phyloP scores from a whole-genome alignment of 2,113 vertebrate genomes.

The Salvelinus namaycush region DNA sequence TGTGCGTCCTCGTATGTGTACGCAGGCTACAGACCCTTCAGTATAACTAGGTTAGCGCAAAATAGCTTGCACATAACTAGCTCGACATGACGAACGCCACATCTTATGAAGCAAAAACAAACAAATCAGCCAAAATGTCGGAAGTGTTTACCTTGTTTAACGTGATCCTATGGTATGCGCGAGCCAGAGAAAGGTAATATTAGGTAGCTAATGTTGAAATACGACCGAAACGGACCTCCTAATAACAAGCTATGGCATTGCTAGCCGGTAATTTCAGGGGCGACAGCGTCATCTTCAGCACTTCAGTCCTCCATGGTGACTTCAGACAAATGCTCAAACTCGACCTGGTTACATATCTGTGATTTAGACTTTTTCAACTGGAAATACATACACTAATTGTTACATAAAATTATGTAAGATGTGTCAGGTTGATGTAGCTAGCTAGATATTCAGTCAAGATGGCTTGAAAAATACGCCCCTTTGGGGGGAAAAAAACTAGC shows the following conservation, averaged over 20 bases:
- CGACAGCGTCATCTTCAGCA: constrained; percentile 73
- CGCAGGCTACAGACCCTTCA: background rate
- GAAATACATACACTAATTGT: constrained; percentile 18
- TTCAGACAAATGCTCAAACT: constrained; percentile 32
- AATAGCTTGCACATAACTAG: background rate
- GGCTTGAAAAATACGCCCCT: constrained; percentile 78
- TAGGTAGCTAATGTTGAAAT: constrained; percentile 64
- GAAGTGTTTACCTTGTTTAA: background rate
- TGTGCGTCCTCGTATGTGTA: background rate
- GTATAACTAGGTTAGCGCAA: background rate
- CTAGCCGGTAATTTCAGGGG: constrained; percentile 71
- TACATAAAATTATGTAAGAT: constrained; percentile 33
- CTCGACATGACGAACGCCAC: background rate
- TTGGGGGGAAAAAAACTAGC: constrained; percentile 57
- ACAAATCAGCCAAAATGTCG: background rate
- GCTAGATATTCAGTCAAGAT: constrained; percentile 78
- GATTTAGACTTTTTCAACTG: constrained; percentile 48
- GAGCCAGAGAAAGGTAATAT: constrained; percentile 27
- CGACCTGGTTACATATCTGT: constrained; percentile 48
- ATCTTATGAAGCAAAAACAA: background rate
- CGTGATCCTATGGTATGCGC: background rate
- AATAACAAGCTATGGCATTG: constrained; percentile 63
- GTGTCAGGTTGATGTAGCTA: constrained; percentile 71
- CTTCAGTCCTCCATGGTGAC: constrained; percentile 46
- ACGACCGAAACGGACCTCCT: constrained; percentile 68